Percentiles rank a stretch among this genome's conserved stretches.
Evolutionary conservation across 53 echinoderm and acorn worm species (phyloP).

Genomic region (Antedon mediterranea): DNA sequence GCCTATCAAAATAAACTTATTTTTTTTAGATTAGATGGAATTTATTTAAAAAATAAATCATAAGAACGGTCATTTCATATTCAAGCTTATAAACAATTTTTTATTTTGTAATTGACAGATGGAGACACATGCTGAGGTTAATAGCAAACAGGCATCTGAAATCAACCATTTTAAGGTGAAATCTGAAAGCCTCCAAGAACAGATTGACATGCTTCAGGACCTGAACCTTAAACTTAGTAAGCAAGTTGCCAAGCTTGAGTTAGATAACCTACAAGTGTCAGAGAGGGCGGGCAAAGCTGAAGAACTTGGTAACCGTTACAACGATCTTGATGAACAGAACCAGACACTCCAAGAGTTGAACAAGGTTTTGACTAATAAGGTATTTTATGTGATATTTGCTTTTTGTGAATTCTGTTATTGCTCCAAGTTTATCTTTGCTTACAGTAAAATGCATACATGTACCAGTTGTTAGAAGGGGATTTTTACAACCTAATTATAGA

Average conservation of each 20-base stretch:
- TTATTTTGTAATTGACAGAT: not conserved
- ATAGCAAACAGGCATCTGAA: not conserved
- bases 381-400: not conserved
- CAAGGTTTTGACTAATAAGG: constrained; percentile 46
- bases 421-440: too few species aligned
- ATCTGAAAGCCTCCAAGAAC: not conserved
- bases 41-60: too few species aligned
- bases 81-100: not conserved
- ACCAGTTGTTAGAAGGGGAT: too few species aligned
- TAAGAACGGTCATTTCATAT: too few species aligned
- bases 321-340: constrained; percentile 38
- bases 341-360: constrained; percentile 54
- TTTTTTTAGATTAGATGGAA: too few species aligned
- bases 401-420: too few species aligned
- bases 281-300: constrained; percentile 27
- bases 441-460: too few species aligned
- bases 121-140: not conserved
- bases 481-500: too few species aligned
- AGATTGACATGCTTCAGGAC: not conserved
- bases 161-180: not conserved
- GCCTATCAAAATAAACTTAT: too few species aligned
- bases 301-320: constrained; percentile 32
- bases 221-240: not conserved
- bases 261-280: constrained; percentile 25
- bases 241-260: constrained; percentile 29